A percentile compares a stretch with the other conserved stretches of the same genome.
These are phyloP conservation scores for Drosophila kokeensis DNA, from an alignment of 2,888 invertebrate species.

Conservation along the genomic window DNA sequence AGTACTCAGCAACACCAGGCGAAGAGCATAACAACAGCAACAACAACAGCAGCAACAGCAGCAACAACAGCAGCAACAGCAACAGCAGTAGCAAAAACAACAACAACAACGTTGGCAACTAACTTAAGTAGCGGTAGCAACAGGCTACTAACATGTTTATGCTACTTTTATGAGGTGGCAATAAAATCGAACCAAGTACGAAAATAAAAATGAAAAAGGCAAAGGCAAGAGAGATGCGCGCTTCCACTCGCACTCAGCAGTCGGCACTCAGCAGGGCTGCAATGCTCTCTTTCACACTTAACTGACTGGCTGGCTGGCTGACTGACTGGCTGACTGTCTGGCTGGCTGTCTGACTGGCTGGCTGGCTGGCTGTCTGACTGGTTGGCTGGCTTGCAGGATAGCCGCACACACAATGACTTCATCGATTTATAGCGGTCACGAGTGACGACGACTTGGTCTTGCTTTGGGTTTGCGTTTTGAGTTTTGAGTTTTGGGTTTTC, in stretches of 20 bases:
- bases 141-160: constrained; percentile 80
- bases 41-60: not conserved
- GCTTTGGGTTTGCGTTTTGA: constrained; percentile 18
- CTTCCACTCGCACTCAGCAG: not conserved
- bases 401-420: constrained; percentile 74
- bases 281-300: constrained; percentile 13
- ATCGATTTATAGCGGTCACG: constrained; percentile 81
- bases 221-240: constrained; percentile 22
- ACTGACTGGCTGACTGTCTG: not conserved
- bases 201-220: constrained; percentile 62
- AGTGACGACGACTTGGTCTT: constrained; percentile 58
- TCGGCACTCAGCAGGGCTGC: not conserved
- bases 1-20: constrained; percentile 9
- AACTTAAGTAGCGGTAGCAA: constrained; percentile 80
- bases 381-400: constrained; percentile 30
- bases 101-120: constrained; percentile 46
- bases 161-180: constrained; percentile 78
- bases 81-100: constrained; percentile 16
- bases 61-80: not conserved
- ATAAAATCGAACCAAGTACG: constrained; percentile 77
- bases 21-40: constrained; percentile 7
- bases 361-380: not conserved
- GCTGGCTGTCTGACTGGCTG: not conserved
- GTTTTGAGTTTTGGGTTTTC: constrained; percentile 14
- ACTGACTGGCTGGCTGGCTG: not conserved